Evolutionary conservation across 2,888 invertebrate genomes (phyloP), one percentile per base, ranked within the genome.

Genomic region (Eupithecia abbreviata): DNA sequence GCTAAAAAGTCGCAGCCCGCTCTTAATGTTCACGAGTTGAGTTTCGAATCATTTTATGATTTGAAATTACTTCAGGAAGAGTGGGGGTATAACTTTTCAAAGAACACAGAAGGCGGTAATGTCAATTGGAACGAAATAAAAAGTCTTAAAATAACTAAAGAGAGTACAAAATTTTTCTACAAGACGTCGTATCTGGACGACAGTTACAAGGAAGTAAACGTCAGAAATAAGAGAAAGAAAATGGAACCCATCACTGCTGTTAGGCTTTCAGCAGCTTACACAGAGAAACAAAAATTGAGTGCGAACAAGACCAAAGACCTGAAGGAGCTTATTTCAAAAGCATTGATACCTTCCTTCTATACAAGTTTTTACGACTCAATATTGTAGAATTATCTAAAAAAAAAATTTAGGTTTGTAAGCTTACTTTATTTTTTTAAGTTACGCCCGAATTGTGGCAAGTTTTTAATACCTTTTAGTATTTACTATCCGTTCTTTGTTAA

Each of bases 91-190:
- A 84, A 84, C 72, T 83, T 78, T 78, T 78, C 41, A 71, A 76
- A 49, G 45, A 77, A 82, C 49, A 79, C 47, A 65, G 73, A 81
- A 9, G 79, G 81, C 47, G 42, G 78, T 67, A 79, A 58, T 43
- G 81, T 83, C 43, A 81, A 78, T 66, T 83, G 83, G 82, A 81
- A 82, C 71, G 79, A 82, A 66, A 77, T 84, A 65, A 82, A 83
- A 71, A 73, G 76, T 58, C 70, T 81, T n/a, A 66, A 78, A 71
- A 77, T 81, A 74, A 70, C 71, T n/a, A 80, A 77, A 43, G 76
- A 42, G 43, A 58, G 62, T 62, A n/a, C 72, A 43, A 47, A 47
- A 47, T 72, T 65, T 72, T 80, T 73, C 65, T 80, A 81, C 73
- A 82, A 82, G 71, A 78, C 75, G 47, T 82, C 81, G 10, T 83